A percentile compares a stretch with the other conserved stretches of the same genome.
Conservation (phyloP, 1,140 invertebrate genomes). For the Ceratosolen solmsi region DNA sequence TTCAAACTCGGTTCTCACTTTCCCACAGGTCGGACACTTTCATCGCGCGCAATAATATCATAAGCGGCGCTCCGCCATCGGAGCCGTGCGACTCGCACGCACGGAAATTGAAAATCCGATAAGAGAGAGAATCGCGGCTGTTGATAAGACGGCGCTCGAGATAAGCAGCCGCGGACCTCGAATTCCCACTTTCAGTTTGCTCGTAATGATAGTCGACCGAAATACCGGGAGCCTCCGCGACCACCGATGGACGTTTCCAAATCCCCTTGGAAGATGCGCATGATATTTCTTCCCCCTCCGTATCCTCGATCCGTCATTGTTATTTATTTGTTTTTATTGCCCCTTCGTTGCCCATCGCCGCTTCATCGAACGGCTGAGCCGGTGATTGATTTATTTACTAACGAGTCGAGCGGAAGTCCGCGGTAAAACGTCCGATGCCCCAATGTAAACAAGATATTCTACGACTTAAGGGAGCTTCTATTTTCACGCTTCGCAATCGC, state of each 20-base stretch:
- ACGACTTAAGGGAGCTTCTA: no score
- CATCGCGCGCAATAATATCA: not conserved
- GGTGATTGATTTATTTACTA: not conserved
- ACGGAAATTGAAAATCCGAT: slow-evolving; percentile 6
- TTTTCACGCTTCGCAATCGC: no score
- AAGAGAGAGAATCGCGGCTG: not conserved
- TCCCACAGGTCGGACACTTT: not conserved
- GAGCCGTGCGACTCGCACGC: slow-evolving; percentile 1
- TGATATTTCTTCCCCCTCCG: no score
- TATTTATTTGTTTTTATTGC: no score
- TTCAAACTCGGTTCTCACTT: no score
- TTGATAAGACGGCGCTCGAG: not conserved
- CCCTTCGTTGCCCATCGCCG: no score
- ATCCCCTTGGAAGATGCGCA: no score
- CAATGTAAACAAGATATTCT: not conserved
- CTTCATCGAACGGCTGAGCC: no score
- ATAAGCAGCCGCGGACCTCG: not conserved
- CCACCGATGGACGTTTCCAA: no score
- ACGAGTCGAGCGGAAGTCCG: not conserved
- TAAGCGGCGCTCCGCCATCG: not conserved
- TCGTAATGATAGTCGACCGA: no score
- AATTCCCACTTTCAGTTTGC: not conserved
- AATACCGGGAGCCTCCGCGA: no score
- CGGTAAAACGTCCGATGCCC: not conserved
- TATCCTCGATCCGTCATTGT: no score